A percentile compares a stretch with the other conserved stretches of the same genome.
Evolutionary conservation across 2,888 invertebrate species (phyloP).

Genomic region (Ditula angustiorana): DNA sequence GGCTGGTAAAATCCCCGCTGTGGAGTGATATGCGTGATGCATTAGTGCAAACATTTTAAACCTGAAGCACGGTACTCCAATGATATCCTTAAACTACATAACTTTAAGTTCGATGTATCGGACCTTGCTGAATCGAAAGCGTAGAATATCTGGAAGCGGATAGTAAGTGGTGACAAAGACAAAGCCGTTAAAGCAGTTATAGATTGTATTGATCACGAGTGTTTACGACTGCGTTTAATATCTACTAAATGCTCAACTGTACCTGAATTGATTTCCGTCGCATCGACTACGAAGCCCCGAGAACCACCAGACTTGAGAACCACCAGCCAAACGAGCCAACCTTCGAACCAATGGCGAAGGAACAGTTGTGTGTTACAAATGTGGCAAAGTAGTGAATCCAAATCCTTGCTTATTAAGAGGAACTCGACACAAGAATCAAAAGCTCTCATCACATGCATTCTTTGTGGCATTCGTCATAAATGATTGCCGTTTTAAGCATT

Average conservation of each 20-base stretch:
- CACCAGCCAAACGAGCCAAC: not conserved
- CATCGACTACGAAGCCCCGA: not conserved
- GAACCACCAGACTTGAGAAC: not conserved
- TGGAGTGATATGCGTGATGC: constrained; percentile 36
- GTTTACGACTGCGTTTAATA: not conserved
- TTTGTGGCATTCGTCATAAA: too few species aligned
- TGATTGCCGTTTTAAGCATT: too few species aligned
- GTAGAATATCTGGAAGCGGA: not conserved
- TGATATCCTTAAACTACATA: constrained; percentile 38
- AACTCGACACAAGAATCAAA: too few species aligned
- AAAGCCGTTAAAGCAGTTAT: too few species aligned
- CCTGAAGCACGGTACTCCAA: constrained; percentile 41
- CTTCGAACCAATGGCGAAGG: not conserved
- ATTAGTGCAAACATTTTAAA: constrained; percentile 39
- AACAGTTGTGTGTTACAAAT: not conserved
- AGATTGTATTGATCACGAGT: too few species aligned
- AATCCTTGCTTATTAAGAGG: too few species aligned
- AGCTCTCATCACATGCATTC: too few species aligned
- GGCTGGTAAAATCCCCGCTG: constrained; percentile 27
- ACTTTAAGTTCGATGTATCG: constrained; percentile 17
- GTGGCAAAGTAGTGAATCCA: not conserved
- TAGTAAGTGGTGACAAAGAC: too few species aligned
- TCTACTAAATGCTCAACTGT: not conserved
- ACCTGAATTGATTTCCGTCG: not conserved
- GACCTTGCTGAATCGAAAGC: constrained; percentile 11